Conservation (phyloP, 2,888 invertebrate genomes). For the Nymphalis polychloros region DNA sequence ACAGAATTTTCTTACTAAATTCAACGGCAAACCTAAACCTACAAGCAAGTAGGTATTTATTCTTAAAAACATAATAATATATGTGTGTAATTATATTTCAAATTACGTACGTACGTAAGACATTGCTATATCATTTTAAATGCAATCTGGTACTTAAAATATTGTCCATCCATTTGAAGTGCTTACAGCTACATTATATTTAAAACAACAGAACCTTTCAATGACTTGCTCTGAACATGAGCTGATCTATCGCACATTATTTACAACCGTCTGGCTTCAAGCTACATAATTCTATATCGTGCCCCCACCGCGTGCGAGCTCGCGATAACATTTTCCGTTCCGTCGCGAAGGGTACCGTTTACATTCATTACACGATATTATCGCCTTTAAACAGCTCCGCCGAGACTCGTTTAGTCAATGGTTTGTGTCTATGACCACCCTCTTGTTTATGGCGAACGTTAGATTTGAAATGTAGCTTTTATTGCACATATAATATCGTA, state of each 20-base stretch:
- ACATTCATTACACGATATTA: slow-evolving; percentile 77
- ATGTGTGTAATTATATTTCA: too few species aligned
- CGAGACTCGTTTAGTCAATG: slow-evolving; percentile 66
- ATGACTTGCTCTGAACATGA: slow-evolving; percentile 22
- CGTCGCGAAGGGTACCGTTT: slow-evolving; percentile 57
- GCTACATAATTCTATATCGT: slow-evolving; percentile 31
- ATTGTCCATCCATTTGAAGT: too few species aligned
- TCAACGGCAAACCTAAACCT: too few species aligned
- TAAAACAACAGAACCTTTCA: slow-evolving; percentile 16
- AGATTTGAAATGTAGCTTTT: slow-evolving; percentile 22
- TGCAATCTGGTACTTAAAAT: too few species aligned
- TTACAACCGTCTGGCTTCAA: slow-evolving; percentile 33
- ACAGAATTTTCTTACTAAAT: too few species aligned
- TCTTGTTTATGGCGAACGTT: slow-evolving; percentile 45
- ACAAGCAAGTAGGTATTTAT: too few species aligned
- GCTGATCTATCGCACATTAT: slow-evolving; percentile 29
- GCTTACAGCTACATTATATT: not conserved
- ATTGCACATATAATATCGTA: slow-evolving; percentile 11
- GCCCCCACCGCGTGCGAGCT: slow-evolving; percentile 57
- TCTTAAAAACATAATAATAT: too few species aligned
- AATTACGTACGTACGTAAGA: too few species aligned
- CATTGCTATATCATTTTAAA: too few species aligned
- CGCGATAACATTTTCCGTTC: slow-evolving; percentile 71
- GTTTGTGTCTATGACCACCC: slow-evolving; percentile 53
- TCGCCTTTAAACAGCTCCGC: slow-evolving; percentile 70